These are phyloP conservation scores for Hexactinellida sp. DNA, from an alignment of 37 sponge, comb jelly and placozoan species.

Conservation along the genomic window DNA sequence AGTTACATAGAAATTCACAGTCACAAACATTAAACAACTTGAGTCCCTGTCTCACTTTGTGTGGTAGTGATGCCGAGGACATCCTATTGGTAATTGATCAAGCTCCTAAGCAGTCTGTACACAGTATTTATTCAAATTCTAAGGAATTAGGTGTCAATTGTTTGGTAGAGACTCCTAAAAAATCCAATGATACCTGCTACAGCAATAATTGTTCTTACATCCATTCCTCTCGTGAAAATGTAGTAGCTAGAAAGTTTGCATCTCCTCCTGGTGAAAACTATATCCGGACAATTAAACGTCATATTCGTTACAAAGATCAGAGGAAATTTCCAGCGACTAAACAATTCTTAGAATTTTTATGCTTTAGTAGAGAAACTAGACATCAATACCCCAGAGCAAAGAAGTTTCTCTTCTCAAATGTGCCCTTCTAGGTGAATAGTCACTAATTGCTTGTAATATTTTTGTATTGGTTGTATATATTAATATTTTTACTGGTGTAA, in stretches of 20 bases:
- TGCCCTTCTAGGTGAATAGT: not conserved
- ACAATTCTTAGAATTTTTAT: not conserved
- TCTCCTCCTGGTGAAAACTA: not conserved
- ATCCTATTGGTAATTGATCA: not conserved
- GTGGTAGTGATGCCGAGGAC: not conserved
- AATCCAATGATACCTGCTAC: not conserved
- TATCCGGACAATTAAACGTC: not conserved
- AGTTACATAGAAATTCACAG: too few relatives aligned
- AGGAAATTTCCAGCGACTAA: not conserved
- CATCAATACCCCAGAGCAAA: not conserved
- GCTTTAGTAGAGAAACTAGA: not conserved
- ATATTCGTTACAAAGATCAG: not conserved
- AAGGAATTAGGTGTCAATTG: not conserved
- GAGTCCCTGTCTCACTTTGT: not conserved
- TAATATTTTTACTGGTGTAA: too few relatives aligned
- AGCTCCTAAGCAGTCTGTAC: not conserved
- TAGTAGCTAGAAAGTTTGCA: not conserved
- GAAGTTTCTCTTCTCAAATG: not conserved
- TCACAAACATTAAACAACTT: not conserved
- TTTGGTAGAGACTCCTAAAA: not conserved
- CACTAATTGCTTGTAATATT: too few relatives aligned
- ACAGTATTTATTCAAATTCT: not conserved
- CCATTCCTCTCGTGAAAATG: not conserved
- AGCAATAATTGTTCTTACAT: not conserved
- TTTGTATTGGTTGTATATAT: too few relatives aligned